Percentiles rank a stretch among this genome's conserved stretches.
Conservation (phyloP, 2,797 vertebrate genomes). For the Phrynocephalus forsythii region DNA sequence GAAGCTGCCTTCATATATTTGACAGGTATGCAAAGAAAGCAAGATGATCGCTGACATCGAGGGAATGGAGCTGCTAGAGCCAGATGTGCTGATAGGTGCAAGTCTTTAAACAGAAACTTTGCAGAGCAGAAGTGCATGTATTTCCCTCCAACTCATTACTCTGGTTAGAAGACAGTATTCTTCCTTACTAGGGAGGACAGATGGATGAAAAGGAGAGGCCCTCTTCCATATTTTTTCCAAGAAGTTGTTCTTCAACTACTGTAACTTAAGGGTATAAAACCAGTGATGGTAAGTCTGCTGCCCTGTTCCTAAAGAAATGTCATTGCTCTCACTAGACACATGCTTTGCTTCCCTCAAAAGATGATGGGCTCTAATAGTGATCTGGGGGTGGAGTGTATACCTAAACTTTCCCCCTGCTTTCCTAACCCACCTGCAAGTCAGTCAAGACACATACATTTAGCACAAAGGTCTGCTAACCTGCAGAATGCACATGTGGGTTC, state of each 20-base stretch:
- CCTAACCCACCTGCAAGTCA: no score
- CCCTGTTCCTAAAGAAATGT: background rate
- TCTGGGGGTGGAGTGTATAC: no score
- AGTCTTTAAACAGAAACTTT: slow-evolving; percentile 42
- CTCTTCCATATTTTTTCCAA: background rate
- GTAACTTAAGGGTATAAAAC: background rate
- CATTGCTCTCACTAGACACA: background rate
- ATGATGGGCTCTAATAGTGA: no score
- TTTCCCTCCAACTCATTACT: slow-evolving; percentile 38
- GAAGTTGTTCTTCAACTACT: background rate
- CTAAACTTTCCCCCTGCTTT: no score
- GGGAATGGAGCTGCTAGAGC: slow-evolving; percentile 45
- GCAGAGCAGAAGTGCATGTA: slow-evolving; percentile 39
- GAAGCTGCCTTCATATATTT: slow-evolving; percentile 54
- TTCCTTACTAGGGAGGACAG: slow-evolving; percentile 44
- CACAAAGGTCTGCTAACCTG: no score
- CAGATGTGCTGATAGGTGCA: slow-evolving; percentile 58
- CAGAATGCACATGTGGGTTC: no score
- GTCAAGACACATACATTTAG: no score
- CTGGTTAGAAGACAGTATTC: slow-evolving; percentile 42
- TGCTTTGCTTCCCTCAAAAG: background rate
- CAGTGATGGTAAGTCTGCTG: background rate
- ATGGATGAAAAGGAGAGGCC: background rate
- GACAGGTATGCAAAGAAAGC: slow-evolving; percentile 64
- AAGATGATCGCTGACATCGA: slow-evolving; percentile 61